Evolutionary conservation across 2,113 vertebrate species (phyloP).

Genomic region (Panthera tigris): DNA sequence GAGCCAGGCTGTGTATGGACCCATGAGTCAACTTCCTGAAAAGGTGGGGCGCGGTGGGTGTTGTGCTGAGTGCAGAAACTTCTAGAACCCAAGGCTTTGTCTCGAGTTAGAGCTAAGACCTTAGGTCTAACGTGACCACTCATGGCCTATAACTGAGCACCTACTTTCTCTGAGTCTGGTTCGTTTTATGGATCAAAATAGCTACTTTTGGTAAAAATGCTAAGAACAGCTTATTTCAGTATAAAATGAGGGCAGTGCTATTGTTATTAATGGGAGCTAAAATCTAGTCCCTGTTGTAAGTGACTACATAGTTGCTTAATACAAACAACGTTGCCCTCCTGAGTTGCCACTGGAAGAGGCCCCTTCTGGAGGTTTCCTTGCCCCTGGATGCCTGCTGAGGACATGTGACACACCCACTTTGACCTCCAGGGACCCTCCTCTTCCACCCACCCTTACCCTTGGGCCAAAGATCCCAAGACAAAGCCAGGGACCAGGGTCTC

Average conservation of each 20-base stretch:
- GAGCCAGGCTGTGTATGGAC: neutral
- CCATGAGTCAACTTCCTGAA: neutral
- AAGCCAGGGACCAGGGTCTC: neutral
- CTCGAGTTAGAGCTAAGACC: neutral
- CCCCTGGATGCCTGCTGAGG: accelerated
- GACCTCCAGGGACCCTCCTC: too few species aligned
- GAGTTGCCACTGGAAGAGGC: accelerated
- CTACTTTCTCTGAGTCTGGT: neutral
- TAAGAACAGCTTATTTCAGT: neutral
- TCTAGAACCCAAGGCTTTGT: neutral
- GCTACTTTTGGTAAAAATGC: neutral
- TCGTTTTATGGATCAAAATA: neutral
- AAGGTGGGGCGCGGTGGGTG: neutral
- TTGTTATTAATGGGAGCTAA: neutral
- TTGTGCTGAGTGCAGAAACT: neutral
- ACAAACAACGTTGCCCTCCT: neutral
- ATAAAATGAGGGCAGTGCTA: neutral
- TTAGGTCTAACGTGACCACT: neutral
- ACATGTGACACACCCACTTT: neutral
- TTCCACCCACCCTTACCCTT: neutral
- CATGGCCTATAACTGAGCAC: neutral
- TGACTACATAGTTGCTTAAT: neutral
- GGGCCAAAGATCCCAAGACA: neutral
- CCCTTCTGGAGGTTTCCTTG: neutral
- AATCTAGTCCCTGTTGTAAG: neutral